Conservation (phyloP, 2,888 invertebrate genomes). For the Cetonia aurata region DNA sequence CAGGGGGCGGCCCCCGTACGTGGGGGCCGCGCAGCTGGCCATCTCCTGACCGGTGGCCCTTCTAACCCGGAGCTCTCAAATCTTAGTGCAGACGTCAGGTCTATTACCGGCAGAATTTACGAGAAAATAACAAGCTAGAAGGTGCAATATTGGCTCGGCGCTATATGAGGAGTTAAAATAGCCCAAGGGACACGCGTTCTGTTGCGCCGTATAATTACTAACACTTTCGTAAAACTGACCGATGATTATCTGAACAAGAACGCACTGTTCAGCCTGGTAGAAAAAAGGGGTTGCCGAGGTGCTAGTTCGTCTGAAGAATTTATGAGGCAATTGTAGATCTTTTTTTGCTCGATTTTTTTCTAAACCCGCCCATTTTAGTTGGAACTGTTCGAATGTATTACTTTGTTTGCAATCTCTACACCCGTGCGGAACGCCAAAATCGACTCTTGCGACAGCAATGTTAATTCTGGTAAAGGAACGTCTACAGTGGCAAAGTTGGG, state of each 20-base stretch:
- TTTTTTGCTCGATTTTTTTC: too few relatives aligned
- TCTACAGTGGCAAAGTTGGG: too few relatives aligned
- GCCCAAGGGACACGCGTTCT: slow-evolving; percentile 48
- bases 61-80: slow-evolving; percentile 42
- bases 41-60: slow-evolving; percentile 44
- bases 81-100: not conserved
- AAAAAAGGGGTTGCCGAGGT: not conserved
- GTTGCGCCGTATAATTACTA: slow-evolving; percentile 51
- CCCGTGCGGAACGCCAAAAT: too few relatives aligned
- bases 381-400: too few relatives aligned
- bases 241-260: slow-evolving; percentile 48
- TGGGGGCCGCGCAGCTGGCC: slow-evolving; percentile 8
- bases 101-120: slow-evolving; percentile 49
- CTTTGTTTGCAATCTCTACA: too few relatives aligned
- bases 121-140: slow-evolving; percentile 52
- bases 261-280: not conserved
- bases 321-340: not conserved
- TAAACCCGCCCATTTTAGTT: too few relatives aligned
- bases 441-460: too few relatives aligned
- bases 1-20: slow-evolving; percentile 13
- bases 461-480: too few relatives aligned
- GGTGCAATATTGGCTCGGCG: slow-evolving; percentile 52
- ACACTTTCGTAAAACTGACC: slow-evolving; percentile 50
- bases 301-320: slow-evolving; percentile 5
- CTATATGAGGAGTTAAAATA: not conserved